Percentiles rank a stretch among this genome's conserved stretches.
phyloP scores from a whole-genome alignment of 2,113 vertebrate species.

The Pantherophis guttatus region DNA sequence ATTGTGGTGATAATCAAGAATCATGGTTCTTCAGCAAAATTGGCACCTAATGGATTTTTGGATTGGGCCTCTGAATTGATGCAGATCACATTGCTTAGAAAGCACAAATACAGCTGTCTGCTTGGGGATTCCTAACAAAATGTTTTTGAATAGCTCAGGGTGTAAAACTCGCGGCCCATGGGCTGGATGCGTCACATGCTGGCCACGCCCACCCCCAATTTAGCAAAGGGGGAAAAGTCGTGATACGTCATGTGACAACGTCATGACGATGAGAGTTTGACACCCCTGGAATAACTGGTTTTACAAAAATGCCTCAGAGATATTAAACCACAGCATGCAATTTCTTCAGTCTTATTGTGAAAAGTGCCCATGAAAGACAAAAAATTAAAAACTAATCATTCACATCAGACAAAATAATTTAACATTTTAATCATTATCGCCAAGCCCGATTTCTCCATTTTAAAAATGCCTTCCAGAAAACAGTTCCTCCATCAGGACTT shows the following conservation, averaged over 20 bases:
- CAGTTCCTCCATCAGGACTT: not conserved
- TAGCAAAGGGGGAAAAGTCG: no score
- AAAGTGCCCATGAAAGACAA: not conserved
- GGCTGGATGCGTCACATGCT: no score
- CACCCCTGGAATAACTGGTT: not conserved
- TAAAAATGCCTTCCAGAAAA: not conserved
- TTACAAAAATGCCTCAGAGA: not conserved
- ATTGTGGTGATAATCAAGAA: not conserved
- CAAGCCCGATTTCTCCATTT: not conserved
- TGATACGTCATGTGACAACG: no score
- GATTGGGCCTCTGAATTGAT: not conserved
- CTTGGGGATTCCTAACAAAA: not conserved
- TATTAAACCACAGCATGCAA: not conserved
- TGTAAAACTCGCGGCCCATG: no score
- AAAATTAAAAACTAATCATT: not conserved
- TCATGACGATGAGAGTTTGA: no score
- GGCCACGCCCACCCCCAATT: no score
- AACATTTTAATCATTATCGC: not conserved
- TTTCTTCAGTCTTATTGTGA: not conserved
- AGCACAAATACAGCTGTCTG: not conserved
- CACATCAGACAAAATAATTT: not conserved
- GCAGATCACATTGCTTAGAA: not conserved
- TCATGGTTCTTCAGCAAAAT: not conserved
- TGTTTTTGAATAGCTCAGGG: not conserved
- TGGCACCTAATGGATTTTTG: not conserved